phyloP scores from a whole-genome alignment of 2,888 invertebrate species.

The Bembecia ichneumoniformis region DNA sequence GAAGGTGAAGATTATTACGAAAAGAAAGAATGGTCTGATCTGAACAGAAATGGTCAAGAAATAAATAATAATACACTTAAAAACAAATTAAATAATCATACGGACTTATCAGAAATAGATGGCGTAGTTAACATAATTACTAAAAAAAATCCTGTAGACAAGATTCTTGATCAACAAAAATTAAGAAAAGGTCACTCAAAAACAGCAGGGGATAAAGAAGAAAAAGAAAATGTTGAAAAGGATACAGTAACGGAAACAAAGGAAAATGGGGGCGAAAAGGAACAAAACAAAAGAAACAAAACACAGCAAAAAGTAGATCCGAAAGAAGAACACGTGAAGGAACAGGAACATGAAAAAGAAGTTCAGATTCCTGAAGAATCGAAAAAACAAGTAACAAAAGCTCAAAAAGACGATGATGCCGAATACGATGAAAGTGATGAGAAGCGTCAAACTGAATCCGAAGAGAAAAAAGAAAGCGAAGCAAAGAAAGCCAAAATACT shows the following conservation, averaged over 20 bases:
- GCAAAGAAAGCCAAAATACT: slow-evolving; percentile 47
- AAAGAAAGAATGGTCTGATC: slow-evolving; percentile 56
- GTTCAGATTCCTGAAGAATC: slow-evolving; percentile 6
- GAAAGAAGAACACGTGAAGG: not conserved
- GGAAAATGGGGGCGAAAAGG: slow-evolving; percentile 1
- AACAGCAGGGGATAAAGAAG: not conserved
- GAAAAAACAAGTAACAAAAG: slow-evolving; percentile 8
- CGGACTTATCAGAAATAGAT: slow-evolving; percentile 43
- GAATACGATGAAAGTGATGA: slow-evolving; percentile 32
- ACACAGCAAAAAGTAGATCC: no score
- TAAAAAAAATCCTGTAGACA: slow-evolving; percentile 18
- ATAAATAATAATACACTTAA: slow-evolving; percentile 7
- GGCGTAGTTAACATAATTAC: slow-evolving; percentile 49
- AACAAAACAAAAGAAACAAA: no score
- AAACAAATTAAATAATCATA: slow-evolving; percentile 20
- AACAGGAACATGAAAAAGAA: slow-evolving; percentile 9
- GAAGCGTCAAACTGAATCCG: slow-evolving; percentile 22
- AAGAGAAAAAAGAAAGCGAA: slow-evolving; percentile 43
- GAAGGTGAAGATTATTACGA: slow-evolving; percentile 52
- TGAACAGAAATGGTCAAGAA: slow-evolving; percentile 25
- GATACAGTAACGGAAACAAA: slow-evolving; percentile 2
- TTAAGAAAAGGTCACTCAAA: slow-evolving; percentile 2
- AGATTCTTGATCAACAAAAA: slow-evolving; percentile 16
- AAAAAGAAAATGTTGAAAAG: slow-evolving; percentile 9
- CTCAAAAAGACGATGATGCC: slow-evolving; percentile 23